phyloP scores from a whole-genome alignment of 1,140 invertebrate species.

The Portunus trituberculatus region DNA sequence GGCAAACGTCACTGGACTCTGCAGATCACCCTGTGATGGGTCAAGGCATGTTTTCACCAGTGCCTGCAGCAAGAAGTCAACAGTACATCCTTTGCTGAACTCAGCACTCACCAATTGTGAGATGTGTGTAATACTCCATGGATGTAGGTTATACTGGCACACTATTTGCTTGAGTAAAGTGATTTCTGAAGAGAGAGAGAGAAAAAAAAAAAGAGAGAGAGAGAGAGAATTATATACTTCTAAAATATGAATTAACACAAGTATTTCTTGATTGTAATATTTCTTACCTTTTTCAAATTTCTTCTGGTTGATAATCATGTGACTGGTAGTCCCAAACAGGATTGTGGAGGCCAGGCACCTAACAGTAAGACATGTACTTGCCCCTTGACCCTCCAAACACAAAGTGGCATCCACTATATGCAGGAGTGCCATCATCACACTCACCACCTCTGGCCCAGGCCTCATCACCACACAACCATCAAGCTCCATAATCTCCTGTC shows the following conservation, averaged over 20 bases:
- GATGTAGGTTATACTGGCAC: constrained; percentile 2
- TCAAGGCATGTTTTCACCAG: neutral
- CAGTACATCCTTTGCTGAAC: neutral
- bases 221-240: no score
- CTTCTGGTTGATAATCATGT: neutral
- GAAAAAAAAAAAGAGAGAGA: no score
- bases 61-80: neutral
- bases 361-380: neutral
- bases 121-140: constrained; percentile 22
- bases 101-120: neutral
- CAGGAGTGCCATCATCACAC: neutral
- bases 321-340: neutral
- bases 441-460: constrained; percentile 34
- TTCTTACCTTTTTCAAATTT: constrained; percentile 37
- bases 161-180: constrained; percentile 33
- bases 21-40: neutral
- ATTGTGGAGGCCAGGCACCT: neutral
- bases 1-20: neutral
- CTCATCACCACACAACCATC: neutral
- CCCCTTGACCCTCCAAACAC: neutral
- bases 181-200: constrained; percentile 45
- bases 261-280: neutral
- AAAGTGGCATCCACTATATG: constrained; percentile 33
- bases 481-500: neutral
- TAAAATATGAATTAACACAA: neutral